Base-by-base conservation (phyloP, 2,113 vertebrate species). In the Scomber scombrus region DNA sequence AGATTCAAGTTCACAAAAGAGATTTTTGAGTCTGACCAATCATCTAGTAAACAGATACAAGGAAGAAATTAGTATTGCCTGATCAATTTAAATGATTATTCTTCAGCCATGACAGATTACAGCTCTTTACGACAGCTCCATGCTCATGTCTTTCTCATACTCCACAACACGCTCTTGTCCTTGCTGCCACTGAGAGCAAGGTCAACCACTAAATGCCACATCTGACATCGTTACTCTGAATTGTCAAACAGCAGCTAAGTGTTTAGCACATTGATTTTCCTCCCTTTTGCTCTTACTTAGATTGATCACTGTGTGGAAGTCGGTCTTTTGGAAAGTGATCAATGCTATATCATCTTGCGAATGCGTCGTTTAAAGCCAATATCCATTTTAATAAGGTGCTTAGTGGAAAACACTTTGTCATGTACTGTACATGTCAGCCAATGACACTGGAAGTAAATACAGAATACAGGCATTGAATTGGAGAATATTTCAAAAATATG, bases 191-290 rank as follows among this genome's bases (percentile, higher is more conserved):
- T 3, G 2, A 58, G 47, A 82, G 63, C 87, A 85, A 90, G 87
- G 86, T 92, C 85, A 77, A 54, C n/a, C 2, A 16, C 67, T 64
- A 80, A 90, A 88, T 85, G 84, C 51, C 69, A 75, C 74, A 74
- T 89, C 67, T 85, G 85, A 89, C 78, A 87, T 67, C 2, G 34
- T 88, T 78, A 71, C 66, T 91, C 54, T 80, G 63, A 62, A 47
- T 86, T 89, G 80, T 91, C 83, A 81, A 78, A 75, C 71, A 78
- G 71, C 47, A 82, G 67, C 68, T 8, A 47, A 76, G 73, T 78
- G 74, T 82, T 92, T 80, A 88, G 82, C 77, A 23, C 82, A 89
- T 89, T 63, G 88, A 93, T 93, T 89, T 82, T 29, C 23, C 40
- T 56, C 52, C 43, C 11, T 75, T 81, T 88, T 66, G 34, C 57